Percentiles rank a stretch among this genome's conserved stretches.
Evolutionary conservation across 2,113 vertebrate genomes (phyloP).

Genomic region (Tetraodon nigroviridis): DNA sequence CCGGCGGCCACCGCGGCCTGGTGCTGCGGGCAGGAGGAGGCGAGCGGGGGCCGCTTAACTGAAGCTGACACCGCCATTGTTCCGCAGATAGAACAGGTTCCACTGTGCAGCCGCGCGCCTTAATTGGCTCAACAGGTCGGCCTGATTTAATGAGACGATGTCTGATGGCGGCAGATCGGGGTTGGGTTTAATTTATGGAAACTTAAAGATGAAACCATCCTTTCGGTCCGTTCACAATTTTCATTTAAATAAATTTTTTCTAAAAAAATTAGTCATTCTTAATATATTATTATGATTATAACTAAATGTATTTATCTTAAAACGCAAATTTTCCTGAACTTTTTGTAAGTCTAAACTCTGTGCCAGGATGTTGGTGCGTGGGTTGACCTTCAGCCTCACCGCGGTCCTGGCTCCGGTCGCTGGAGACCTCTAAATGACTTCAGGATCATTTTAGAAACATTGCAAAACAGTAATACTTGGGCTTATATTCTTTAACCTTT

Average conservation of each 20-base stretch:
- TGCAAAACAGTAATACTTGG: too few relatives aligned
- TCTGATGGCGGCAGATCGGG: constrained; percentile 26
- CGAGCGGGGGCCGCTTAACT: constrained; percentile 25
- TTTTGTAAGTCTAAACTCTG: too few relatives aligned
- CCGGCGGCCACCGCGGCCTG: constrained; percentile 45
- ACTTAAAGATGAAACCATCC: background rate
- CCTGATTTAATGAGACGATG: constrained; percentile 19
- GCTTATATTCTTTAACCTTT: too few relatives aligned
- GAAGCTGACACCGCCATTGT: constrained; percentile 53
- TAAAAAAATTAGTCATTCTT: background rate
- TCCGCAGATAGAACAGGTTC: constrained; percentile 19
- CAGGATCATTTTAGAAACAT: too few relatives aligned
- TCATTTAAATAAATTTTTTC: background rate
- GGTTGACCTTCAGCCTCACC: too few relatives aligned
- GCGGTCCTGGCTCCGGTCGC: background rate
- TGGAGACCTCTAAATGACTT: too few relatives aligned
- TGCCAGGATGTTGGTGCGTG: too few relatives aligned
- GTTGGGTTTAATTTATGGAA: background rate
- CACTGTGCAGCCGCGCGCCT: constrained; percentile 28
- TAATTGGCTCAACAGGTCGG: constrained; percentile 52
- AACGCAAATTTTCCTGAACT: too few relatives aligned
- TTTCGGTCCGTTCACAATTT: background rate
- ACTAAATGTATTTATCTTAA: background rate
- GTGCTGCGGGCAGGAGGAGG: constrained; percentile 47
- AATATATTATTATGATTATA: background rate